phyloP scores from a whole-genome alignment of 2,797 vertebrate species.

The Borostomias antarcticus region DNA sequence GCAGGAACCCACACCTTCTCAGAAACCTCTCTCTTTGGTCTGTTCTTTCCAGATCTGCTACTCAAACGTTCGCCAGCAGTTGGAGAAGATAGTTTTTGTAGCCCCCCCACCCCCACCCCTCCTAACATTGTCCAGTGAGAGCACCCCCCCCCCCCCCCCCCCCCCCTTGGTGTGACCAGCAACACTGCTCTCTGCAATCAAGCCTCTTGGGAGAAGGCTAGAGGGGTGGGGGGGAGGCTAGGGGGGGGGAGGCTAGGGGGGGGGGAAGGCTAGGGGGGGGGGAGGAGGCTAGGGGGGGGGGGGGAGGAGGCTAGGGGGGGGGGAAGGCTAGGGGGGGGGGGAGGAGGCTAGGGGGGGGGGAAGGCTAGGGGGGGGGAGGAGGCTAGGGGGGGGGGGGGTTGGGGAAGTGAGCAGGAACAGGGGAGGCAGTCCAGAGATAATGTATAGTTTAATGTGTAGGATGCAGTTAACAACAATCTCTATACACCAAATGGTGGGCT shows the following conservation, averaged over 20 bases:
- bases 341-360: too few relatives aligned
- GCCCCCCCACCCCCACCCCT: not conserved
- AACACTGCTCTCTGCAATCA: slow-evolving; percentile 51
- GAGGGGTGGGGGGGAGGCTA: not conserved
- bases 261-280: too few relatives aligned
- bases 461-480: too few relatives aligned
- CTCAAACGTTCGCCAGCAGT: slow-evolving; percentile 90
- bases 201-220: slow-evolving; percentile 27
- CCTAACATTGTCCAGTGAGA: not conserved
- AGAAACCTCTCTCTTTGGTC: slow-evolving; percentile 27
- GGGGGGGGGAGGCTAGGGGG: not conserved
- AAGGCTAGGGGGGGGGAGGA: too few relatives aligned
- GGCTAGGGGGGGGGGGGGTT: not conserved
- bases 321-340: too few relatives aligned
- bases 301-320: too few relatives aligned
- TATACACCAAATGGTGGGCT: too few relatives aligned
- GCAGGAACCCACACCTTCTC: slow-evolving; percentile 29
- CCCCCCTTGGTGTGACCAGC: slow-evolving; percentile 1
- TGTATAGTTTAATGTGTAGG: too few relatives aligned
- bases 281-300: too few relatives aligned
- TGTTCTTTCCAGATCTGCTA: slow-evolving; percentile 74
- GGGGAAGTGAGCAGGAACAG: too few relatives aligned
- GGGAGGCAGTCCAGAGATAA: not conserved
- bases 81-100: slow-evolving; percentile 81
- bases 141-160: too few relatives aligned